phyloP scores from a whole-genome alignment of 1,140 invertebrate species.

The Lepidurus packardi region DNA sequence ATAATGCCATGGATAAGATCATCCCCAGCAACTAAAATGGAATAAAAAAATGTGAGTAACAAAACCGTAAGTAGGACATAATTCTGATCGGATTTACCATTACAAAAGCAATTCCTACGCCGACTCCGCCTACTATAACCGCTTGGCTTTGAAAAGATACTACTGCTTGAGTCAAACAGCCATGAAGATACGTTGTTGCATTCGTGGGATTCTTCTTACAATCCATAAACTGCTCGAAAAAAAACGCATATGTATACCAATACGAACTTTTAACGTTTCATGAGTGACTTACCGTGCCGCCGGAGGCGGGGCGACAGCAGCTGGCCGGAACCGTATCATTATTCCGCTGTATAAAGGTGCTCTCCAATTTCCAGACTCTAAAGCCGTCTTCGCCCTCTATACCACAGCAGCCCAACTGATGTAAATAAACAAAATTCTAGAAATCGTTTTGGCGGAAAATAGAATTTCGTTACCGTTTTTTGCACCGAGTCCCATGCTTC shows the following conservation, averaged over 20 bases:
- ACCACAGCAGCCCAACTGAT: conserved; percentile 75
- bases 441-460: conserved; percentile 22
- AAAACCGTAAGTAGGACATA: neutral
- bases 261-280: neutral
- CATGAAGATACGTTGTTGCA: conserved; percentile 29
- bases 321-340: conserved; percentile 63
- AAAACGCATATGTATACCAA: conserved; percentile 30
- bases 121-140: conserved; percentile 69
- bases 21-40: conserved; percentile 41
- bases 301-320: conserved; percentile 57
- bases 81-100: conserved; percentile 54
- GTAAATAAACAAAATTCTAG: conserved; percentile 34
- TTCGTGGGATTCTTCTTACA: conserved; percentile 29
- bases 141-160: conserved; percentile 62
- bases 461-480: conserved; percentile 46
- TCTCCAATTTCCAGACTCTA: conserved; percentile 58
- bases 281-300: neutral
- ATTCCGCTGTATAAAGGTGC: conserved; percentile 42
- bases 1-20: conserved; percentile 42
- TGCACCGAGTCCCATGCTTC: conserved; percentile 78
- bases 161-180: conserved; percentile 47
- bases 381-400: conserved; percentile 53
- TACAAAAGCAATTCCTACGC: conserved; percentile 69
- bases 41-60: conserved; percentile 30
- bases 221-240: conserved; percentile 36